Percentiles rank a stretch among this genome's conserved stretches.
Evolutionary conservation across 2,797 vertebrate species (phyloP).

Genomic region (Carduelis carduelis): DNA sequence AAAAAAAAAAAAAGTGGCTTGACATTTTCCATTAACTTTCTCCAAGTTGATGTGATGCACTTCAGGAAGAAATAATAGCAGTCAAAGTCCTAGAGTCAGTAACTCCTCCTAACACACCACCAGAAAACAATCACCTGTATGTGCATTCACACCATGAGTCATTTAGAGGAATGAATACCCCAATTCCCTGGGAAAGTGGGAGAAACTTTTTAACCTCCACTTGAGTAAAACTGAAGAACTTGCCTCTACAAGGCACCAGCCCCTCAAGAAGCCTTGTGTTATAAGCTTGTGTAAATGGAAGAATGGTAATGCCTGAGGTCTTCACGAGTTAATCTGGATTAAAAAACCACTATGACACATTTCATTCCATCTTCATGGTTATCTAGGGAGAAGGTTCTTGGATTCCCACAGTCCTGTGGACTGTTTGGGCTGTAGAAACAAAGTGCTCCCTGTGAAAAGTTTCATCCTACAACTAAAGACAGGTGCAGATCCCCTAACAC

Average conservation of each 20-base stretch:
- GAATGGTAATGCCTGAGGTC: neutral
- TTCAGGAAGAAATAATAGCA: neutral
- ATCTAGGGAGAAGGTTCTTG: neutral
- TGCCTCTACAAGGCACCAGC: neutral
- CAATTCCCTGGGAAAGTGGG: neutral
- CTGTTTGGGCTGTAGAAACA: neutral
- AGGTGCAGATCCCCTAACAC: neutral
- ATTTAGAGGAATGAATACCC: neutral
- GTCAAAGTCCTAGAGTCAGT: neutral
- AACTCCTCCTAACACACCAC: neutral
- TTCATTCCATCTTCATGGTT: accelerated
- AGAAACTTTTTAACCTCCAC: neutral
- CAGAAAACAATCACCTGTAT: neutral
- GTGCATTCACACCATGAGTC: accelerated
- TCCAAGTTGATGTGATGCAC: neutral
- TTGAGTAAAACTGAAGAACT: neutral
- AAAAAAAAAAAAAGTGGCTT: neutral
- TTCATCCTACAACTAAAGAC: neutral
- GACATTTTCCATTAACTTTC: neutral
- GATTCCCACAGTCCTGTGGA: neutral
- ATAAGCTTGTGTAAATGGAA: accelerated
- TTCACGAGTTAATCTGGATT: neutral
- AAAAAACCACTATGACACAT: neutral
- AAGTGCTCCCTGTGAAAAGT: neutral
- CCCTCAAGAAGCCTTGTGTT: neutral